phyloP scores from a whole-genome alignment of 2,113 vertebrate genomes.

The Peromyscus maniculatus region DNA sequence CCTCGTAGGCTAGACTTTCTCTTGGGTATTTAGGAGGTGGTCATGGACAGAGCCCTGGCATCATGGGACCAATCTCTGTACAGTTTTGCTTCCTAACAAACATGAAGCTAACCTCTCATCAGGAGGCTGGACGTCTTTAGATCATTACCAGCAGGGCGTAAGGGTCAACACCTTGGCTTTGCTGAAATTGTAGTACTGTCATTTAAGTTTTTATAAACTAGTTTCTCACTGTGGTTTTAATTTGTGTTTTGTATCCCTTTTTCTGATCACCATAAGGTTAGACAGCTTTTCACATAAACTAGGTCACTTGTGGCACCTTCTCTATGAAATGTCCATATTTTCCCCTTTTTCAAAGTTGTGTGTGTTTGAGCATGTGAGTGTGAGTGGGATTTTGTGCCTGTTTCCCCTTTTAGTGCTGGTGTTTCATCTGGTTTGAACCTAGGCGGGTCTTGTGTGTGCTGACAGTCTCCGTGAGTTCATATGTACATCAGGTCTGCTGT shows the following conservation, averaged over 20 bases:
- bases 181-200: not conserved
- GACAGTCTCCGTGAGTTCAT: not conserved
- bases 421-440: not conserved
- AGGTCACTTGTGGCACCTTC: not conserved
- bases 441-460: no score
- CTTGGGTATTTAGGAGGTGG: not conserved
- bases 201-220: conserved; percentile 22
- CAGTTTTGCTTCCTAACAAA: not conserved
- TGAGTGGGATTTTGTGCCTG: not conserved
- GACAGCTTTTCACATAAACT: not conserved
- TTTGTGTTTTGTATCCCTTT: conserved; percentile 5
- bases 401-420: not conserved
- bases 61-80: not conserved
- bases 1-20: not conserved
- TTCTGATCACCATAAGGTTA: not conserved
- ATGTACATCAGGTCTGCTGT: not conserved
- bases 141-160: not conserved
- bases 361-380: not conserved
- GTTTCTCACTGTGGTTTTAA: not conserved
- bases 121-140: not conserved
- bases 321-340: not conserved
- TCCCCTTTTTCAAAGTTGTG: not conserved
- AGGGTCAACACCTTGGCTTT: not conserved
- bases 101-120: not conserved
- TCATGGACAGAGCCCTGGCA: not conserved